A percentile compares a stretch with the other conserved stretches of the same genome.
Evolutionary conservation across 2,797 vertebrate genomes (phyloP).

Genomic region (Heteromormyrus szaboi): DNA sequence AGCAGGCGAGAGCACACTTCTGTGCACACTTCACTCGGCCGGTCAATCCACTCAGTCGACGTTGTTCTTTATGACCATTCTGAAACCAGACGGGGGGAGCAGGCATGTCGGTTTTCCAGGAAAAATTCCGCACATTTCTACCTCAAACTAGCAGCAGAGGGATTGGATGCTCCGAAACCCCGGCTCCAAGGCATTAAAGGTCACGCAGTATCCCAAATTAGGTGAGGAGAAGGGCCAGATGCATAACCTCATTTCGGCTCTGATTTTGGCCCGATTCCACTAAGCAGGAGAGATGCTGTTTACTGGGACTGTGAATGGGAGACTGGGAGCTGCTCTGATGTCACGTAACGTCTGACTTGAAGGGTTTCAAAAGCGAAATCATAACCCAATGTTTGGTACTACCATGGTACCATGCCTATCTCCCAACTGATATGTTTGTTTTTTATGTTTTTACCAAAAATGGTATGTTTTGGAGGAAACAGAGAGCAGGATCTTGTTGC

Average conservation of each 20-base stretch:
- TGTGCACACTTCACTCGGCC: background rate
- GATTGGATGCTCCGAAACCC: background rate
- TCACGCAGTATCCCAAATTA: background rate
- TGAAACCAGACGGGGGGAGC: background rate
- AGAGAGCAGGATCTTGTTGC: background rate
- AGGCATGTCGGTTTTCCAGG: background rate
- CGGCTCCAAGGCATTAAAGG: background rate
- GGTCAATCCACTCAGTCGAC: background rate
- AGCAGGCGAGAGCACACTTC: background rate
- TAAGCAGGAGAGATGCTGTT: background rate
- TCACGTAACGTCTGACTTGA: background rate
- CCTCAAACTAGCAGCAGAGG: background rate
- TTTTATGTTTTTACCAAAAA: background rate
- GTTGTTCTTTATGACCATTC: constrained; percentile 2
- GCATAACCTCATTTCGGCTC: background rate
- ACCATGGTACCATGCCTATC: background rate
- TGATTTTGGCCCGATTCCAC: background rate
- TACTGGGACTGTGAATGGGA: background rate
- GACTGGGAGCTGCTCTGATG: background rate
- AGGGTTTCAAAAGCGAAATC: background rate
- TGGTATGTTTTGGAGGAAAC: background rate
- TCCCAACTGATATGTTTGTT: background rate
- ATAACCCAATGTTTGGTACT: background rate
- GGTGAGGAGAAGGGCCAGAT: background rate
- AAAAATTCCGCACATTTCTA: background rate